Percentiles rank a stretch among this genome's conserved stretches.
phyloP scores from a whole-genome alignment of 1,140 invertebrate species.

The Andricus grossulariae region DNA sequence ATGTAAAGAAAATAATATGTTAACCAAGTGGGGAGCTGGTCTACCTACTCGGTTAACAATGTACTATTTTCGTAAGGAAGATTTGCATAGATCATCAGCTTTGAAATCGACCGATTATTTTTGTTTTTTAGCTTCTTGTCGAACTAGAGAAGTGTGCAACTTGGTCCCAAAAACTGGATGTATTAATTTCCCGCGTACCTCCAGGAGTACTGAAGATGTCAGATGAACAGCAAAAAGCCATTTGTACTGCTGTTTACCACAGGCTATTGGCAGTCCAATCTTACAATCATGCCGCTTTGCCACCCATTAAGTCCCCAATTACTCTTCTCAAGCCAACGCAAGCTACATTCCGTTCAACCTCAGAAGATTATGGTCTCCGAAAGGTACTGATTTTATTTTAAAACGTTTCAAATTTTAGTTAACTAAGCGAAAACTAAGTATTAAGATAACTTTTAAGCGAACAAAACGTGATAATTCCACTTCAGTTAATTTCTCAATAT shows the following conservation, averaged over 20 bases:
- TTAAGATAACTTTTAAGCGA: too few species aligned
- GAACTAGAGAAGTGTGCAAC: constrained; percentile 67
- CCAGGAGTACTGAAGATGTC: constrained; percentile 5
- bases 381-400: constrained; percentile 57
- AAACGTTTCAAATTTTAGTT: constrained; percentile 8
- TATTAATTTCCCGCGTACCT: constrained; percentile 48
- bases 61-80: too few species aligned
- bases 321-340: constrained; percentile 80
- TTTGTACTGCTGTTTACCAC: constrained; percentile 76
- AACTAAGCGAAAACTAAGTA: neutral
- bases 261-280: constrained; percentile 77
- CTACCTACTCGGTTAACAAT: too few species aligned
- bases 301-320: constrained; percentile 77
- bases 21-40: too few species aligned
- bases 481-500: too few species aligned
- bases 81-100: neutral
- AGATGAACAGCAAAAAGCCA: constrained; percentile 69
- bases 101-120: neutral
- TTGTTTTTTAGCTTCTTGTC: constrained; percentile 62
- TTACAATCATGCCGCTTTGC: constrained; percentile 68
- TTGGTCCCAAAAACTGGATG: constrained; percentile 70
- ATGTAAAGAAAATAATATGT: too few species aligned
- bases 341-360: constrained; percentile 70
- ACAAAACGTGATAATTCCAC: too few species aligned
- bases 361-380: constrained; percentile 81